Percentiles rank a stretch among this genome's conserved stretches.
phyloP scores from a whole-genome alignment of 2,113 vertebrate genomes.

The Trochalopteron elliotii region DNA sequence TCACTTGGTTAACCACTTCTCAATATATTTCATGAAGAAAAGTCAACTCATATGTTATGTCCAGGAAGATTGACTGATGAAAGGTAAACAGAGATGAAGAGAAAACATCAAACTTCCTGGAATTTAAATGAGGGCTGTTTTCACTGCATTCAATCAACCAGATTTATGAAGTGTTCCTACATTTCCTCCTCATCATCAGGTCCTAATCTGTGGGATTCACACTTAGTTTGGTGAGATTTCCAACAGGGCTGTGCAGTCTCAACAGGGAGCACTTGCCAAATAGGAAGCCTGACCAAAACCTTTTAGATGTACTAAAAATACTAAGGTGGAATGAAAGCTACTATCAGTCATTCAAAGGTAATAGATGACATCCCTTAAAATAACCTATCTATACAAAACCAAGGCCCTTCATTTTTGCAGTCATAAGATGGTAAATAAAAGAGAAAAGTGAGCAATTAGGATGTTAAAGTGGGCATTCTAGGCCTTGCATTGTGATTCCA shows the following conservation, averaged over 20 bases:
- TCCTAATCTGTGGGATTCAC: neutral
- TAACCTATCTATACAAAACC: neutral
- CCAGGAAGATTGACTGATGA: neutral
- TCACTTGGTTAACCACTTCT: neutral
- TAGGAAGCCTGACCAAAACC: neutral
- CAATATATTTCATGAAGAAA: neutral
- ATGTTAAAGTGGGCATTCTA: conserved; percentile 12
- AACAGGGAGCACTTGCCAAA: neutral
- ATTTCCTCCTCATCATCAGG: neutral
- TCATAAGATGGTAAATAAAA: neutral
- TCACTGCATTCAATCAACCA: neutral
- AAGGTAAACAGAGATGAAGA: neutral
- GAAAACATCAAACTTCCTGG: neutral
- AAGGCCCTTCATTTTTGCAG: neutral
- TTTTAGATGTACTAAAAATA: neutral
- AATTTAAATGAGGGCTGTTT: neutral
- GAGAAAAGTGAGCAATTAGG: neutral
- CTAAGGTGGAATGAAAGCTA: neutral
- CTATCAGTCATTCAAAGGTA: neutral
- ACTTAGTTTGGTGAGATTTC: neutral
- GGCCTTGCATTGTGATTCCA: neutral
- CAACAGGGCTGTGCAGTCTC: neutral
- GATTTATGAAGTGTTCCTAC: neutral
- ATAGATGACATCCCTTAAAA: neutral
- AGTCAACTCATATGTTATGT: neutral